Evolutionary conservation across 1,140 invertebrate genomes (phyloP), one percentile per base, ranked within the genome.

Genomic region (Drepana arcuata): DNA sequence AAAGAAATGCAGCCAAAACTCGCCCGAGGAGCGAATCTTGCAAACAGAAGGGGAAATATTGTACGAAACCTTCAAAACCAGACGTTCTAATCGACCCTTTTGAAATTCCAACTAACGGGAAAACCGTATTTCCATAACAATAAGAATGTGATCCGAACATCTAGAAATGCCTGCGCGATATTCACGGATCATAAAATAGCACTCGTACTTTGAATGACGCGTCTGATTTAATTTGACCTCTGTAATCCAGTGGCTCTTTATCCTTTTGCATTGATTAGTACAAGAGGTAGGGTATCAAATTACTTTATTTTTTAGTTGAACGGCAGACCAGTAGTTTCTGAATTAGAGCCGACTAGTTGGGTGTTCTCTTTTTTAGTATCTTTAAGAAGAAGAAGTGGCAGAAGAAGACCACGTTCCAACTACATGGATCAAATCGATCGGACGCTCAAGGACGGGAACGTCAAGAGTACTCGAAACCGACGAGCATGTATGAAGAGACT

Each of bases 91-190:
- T 80, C 75, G 75, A 63, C 75, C 72, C 72, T 77, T 79, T 80
- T 71, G 75, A 80, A 73, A 80, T 73, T 67, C 72, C 67, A 74
- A 80, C 69, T 80, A 80, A 77, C 72, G 61, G 77, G 66, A 78
- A 79, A 78, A 69, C 70, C 72, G 49, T 64, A 82, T 82, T 82
- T 79, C 75, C 78, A 82, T 82, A 74, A 82, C 78, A 82, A 82
- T 82, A 82, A 82, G 79, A 82, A 79, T 73, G 68, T 69, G 70
- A 73, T 79, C 70, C 71, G 57, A 78, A 74, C 73, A 79, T 78
- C 74, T 74, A 78, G 78, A 79, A 82, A 82, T 79, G 78, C 71
- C 70, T 69, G 55, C 43, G 73, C 71, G 78, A 79, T 82, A 79
- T 82, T 82, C 74, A 78, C 73, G 78, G 78, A 72, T 78, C 78